Base-by-base conservation (phyloP, 1,140 invertebrate genomes). In the Drosophila bifasciata region DNA sequence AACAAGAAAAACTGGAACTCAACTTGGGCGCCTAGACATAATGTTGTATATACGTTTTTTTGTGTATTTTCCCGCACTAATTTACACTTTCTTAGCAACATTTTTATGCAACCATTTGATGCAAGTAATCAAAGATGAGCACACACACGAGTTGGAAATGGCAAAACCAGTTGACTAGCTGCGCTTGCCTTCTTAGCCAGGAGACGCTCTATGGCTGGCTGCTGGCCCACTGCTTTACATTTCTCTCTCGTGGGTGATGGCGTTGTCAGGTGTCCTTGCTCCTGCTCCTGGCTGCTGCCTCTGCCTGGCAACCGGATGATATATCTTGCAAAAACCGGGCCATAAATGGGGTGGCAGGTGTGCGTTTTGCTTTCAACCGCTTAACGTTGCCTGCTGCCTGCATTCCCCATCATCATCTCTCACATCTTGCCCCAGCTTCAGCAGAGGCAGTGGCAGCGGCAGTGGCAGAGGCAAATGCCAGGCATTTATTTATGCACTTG, bases 401-500 rank as follows among this genome's bases (percentile, higher is more conserved):
- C 60, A 73, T 76, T 36, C 9, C 9, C 32, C 67, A 76, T 66
- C 72, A 79, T 80, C 76, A 67, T 74, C 57, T 49, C 75, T 60
- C 58, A 66, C 79, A 67, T 68, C 72, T 36, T 36, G 0, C 32
- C 32, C 32, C 58, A 62, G 76, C 63, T 61, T 72, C 39, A 16
- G n/a, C 28, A 53, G 51, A 60, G 53, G 25, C 44, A 46, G 50
- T 41, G 46, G 58, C 50, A 49, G n/a, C n/a, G n/a, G n/a, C 28
- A 53, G 51, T 57, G 53, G 25, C 44, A 46, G 50, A 44, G 46
- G 58, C 50, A 49, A 19, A 41, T 40, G 71, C 60, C 53, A 70
- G 66, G 43, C 80, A 63, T 79, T 84, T 84, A 84, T 84, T 84
- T 85, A 84, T 86, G 80, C 80, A 84, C 80, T 86, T 86, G 80